Conservation (phyloP, 2,888 invertebrate species). For the Diabrotica balteata region DNA sequence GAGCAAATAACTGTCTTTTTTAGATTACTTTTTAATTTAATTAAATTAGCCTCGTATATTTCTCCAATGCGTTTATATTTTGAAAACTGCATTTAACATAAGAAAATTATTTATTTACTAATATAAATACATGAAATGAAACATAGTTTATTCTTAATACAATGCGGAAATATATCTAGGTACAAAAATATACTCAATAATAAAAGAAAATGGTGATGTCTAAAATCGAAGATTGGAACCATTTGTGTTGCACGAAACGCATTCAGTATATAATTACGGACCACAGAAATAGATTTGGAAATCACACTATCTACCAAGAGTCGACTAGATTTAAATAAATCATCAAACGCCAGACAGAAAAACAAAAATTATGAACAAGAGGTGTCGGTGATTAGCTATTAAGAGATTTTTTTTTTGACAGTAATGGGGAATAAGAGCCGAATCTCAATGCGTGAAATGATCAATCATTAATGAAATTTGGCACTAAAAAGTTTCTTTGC, state of each 20-base stretch:
- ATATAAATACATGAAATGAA: background rate
- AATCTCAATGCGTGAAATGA: background rate
- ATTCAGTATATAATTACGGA: constrained; percentile 50
- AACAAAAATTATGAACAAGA: constrained; percentile 38
- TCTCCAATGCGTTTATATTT: no score
- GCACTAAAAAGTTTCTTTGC: background rate
- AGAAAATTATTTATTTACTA: no score
- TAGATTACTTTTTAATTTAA: no score
- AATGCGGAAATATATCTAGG: background rate
- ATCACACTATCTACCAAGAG: constrained; percentile 48
- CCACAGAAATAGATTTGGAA: constrained; percentile 49
- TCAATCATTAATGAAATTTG: background rate
- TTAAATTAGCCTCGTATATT: no score
- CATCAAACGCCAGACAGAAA: constrained; percentile 49
- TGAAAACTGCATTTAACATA: no score
- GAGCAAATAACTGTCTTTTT: no score
- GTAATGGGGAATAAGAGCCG: constrained; percentile 33
- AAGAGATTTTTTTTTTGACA: constrained; percentile 46
- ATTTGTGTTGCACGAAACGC: constrained; percentile 49
- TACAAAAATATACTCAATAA: no score
- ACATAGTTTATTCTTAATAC: background rate
- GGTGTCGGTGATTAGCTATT: constrained; percentile 51
- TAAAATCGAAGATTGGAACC: constrained; percentile 47
- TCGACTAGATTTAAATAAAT: constrained; percentile 50
- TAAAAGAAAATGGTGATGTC: background rate